Evolutionary conservation across 2,888 invertebrate species (phyloP).

Genomic region (Mimas tiliae): DNA sequence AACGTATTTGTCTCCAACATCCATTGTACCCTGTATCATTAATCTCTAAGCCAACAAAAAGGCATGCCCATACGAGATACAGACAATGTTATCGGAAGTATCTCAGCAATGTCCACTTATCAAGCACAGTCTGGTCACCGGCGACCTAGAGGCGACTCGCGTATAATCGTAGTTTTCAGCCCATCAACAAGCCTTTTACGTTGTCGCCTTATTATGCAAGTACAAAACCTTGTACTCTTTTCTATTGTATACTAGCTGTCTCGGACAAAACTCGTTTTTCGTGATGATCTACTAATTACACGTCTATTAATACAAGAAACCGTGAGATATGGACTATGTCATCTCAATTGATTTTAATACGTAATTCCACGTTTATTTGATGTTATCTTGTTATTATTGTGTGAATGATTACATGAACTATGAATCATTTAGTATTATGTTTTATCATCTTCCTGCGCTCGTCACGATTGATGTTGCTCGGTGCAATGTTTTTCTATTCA

Average conservation of each 20-base stretch:
- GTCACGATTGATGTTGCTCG: no score
- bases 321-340: slow-evolving; percentile 32
- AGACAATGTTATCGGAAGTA: slow-evolving; percentile 29
- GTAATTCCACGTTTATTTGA: slow-evolving; percentile 8
- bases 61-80: slow-evolving; percentile 13
- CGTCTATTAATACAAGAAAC: slow-evolving; percentile 37
- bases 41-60: slow-evolving; percentile 11
- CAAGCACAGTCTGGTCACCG: slow-evolving; percentile 38
- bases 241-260: slow-evolving; percentile 70
- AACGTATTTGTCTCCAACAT: not conserved
- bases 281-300: slow-evolving; percentile 52
- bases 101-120: slow-evolving; percentile 38
- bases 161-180: slow-evolving; percentile 41
- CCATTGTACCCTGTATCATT: slow-evolving; percentile 17
- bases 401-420: slow-evolving; percentile 2
- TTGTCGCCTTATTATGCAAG: slow-evolving; percentile 69
- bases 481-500: no score
- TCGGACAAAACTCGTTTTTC: slow-evolving; percentile 47
- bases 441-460: not conserved
- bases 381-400: slow-evolving; percentile 16
- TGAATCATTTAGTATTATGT: not conserved
- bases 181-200: slow-evolving; percentile 70
- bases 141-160: slow-evolving; percentile 39
- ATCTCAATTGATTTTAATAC: slow-evolving; percentile 26
- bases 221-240: slow-evolving; percentile 76